Conservation (phyloP, 2,888 invertebrate genomes). For the Melinopterus prodromus region DNA sequence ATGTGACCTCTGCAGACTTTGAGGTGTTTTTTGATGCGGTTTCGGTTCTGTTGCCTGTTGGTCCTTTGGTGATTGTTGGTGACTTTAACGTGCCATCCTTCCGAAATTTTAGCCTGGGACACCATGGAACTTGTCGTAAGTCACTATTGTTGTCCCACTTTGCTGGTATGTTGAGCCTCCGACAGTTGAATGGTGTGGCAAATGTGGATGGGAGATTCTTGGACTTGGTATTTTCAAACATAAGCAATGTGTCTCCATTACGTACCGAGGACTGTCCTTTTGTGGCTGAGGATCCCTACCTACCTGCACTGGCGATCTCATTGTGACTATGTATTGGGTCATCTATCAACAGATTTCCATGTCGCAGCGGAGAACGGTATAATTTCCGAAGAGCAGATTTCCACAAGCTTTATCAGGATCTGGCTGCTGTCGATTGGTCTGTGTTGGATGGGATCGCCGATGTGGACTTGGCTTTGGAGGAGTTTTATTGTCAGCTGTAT, state of each 20-base stretch:
- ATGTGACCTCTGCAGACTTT: background rate
- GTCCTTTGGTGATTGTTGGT: background rate
- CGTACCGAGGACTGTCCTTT: background rate
- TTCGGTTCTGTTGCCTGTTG: background rate
- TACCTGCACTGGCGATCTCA: constrained; percentile 9
- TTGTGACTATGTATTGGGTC: background rate
- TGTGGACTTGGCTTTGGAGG: constrained; percentile 11
- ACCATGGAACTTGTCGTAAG: background rate
- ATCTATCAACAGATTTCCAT: background rate
- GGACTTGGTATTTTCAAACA: constrained; percentile 5
- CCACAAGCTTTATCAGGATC: background rate
- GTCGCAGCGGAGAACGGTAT: constrained; percentile 13
- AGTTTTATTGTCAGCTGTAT: constrained; percentile 18
- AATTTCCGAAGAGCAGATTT: constrained; percentile 28
- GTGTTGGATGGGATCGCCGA: constrained; percentile 6
- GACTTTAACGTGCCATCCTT: constrained; percentile 9
- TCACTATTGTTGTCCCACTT: background rate
- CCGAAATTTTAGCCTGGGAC: background rate
- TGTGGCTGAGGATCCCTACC: background rate
- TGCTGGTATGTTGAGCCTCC: background rate
- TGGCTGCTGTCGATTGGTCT: constrained; percentile 11
- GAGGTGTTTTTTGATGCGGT: constrained; percentile 11
- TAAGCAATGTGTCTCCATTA: background rate
- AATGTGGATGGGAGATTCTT: background rate
- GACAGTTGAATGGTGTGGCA: background rate